Base-by-base conservation (phyloP, 2,888 invertebrate species). In the Andrena chrysosceles region DNA sequence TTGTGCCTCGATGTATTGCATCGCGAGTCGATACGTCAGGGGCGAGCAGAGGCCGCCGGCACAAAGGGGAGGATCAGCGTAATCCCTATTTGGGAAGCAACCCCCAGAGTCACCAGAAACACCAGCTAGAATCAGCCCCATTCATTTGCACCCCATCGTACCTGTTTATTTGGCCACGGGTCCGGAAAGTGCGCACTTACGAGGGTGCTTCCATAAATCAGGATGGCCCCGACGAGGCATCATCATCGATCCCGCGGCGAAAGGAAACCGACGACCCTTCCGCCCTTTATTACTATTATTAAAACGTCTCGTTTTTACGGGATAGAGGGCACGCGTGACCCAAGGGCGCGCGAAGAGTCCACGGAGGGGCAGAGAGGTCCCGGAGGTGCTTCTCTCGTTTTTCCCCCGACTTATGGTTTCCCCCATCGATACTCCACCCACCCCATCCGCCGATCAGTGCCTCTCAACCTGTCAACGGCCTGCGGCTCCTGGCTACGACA, bases 221-320 rank as follows among this genome's bases (percentile, higher is more conserved):
- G 35, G 10, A 23, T 60, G 79, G 42, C 60, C 79, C 52, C 13
- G 20, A 42, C 70, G 52, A 67, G 48, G 48, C 8, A 13, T 26
- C 16, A 59, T 64, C 79, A 69, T 78, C 79, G 79, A 69, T 56
- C 63, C 49, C 20, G 1, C 63, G n/a, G 1, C 42, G 23, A 52
- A 62, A 31, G 60, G 59, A 62, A 54, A 29, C 35, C 63, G 26
- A 49, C 81, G 42, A n/a, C 31, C 60, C 23, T 23, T 31, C 23
- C 16, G n/a, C 3, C 54, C 62, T 86, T 86, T 87, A 81, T 81
- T 81, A 76, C 78, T 73, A 86, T 86, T 87, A 87, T 86, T 87
- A 87, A 85, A 87, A 87, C 85, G 78, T 71, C 82, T 85, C 69
- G n/a, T 29, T 35, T 75, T 70, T 67, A n/a, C 35, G 59, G 31